Base-by-base conservation (phyloP, 2,797 vertebrate species). In the Agapornis canus region DNA sequence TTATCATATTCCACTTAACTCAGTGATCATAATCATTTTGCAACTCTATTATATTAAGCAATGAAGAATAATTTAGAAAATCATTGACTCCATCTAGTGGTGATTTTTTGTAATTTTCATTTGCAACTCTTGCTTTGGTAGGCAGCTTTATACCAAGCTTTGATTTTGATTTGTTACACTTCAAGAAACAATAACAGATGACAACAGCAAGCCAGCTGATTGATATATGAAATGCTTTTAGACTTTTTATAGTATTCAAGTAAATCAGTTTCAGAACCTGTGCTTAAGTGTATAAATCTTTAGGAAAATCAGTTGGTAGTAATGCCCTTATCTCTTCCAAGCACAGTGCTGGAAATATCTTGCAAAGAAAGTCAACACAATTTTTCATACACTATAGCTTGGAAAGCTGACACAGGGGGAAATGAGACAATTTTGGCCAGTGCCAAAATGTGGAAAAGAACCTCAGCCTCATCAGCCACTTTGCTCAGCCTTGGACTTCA, bases 51-150 rank as follows among this genome's bases (percentile, higher is more conserved):
- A 72, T 51, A 92, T 37, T 40, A 17, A 94, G 54, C 13, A 4
- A 52, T 70, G 52, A 86, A 89, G 43, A 88, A 75, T 54, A 65
- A 96, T 95, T 97, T 91, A 94, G 96, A 97, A 97, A 97, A 97
- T 96, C 97, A 97, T 91, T 97, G 91, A 80, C 96, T 95, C 98
- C 98, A 98, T 97, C 98, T 98, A 98, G 98, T 97, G 98, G 97
- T 78, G 86, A 86, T 37, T 89, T 92, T 64, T 68, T 87, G 91
- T 80, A 96, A 93, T 95, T 95, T 90, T 86, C 48, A 89, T 39
- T 68, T 85, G 70, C 32, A 80, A 37, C 32, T 64, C 22, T 29
- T 21, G 31, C 31, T 88, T 75, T 65, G 23, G 49, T 15, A 40
- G 39, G 57, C 29, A 92, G 87, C 73, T 78, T 7, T 32, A 13